phyloP scores from a whole-genome alignment of 53 echinoderm and acorn worm species.

The Temnopleurus reevesii region DNA sequence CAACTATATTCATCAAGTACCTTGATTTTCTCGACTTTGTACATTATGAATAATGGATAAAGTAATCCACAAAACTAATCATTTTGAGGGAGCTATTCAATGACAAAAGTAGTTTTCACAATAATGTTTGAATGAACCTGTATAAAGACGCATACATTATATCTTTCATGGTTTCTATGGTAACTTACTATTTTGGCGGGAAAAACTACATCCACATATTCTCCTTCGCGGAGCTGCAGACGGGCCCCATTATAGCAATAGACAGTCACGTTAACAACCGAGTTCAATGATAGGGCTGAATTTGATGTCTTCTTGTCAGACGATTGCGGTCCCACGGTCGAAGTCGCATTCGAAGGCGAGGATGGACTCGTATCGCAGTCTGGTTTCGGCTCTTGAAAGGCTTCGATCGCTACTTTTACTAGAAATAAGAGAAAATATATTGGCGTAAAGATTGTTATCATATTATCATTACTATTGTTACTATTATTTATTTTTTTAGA shows the following conservation, averaged over 20 bases:
- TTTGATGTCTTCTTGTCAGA: background rate
- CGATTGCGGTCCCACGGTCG: background rate
- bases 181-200: slow-evolving; percentile 13
- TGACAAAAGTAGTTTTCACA: too few relatives aligned
- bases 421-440: background rate
- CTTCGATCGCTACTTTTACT: background rate
- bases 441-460: too few relatives aligned
- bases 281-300: background rate
- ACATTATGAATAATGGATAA: too few relatives aligned
- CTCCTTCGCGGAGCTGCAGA: background rate
- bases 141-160: too few relatives aligned
- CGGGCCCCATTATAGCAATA: slow-evolving; percentile 7
- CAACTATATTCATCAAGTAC: too few relatives aligned
- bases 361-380: background rate
- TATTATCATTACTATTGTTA: too few relatives aligned
- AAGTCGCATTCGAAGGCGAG: background rate
- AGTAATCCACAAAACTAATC: too few relatives aligned
- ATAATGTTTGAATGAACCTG: too few relatives aligned
- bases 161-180: too few relatives aligned
- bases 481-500: too few relatives aligned
- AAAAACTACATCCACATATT: slow-evolving; percentile 28
- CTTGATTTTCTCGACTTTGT: too few relatives aligned
- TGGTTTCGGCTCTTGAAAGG: background rate
- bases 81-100: too few relatives aligned
- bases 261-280: slow-evolving; percentile 24